Evolutionary conservation across 2,113 vertebrate species (phyloP).

Genomic region (Regulus satrapa): DNA sequence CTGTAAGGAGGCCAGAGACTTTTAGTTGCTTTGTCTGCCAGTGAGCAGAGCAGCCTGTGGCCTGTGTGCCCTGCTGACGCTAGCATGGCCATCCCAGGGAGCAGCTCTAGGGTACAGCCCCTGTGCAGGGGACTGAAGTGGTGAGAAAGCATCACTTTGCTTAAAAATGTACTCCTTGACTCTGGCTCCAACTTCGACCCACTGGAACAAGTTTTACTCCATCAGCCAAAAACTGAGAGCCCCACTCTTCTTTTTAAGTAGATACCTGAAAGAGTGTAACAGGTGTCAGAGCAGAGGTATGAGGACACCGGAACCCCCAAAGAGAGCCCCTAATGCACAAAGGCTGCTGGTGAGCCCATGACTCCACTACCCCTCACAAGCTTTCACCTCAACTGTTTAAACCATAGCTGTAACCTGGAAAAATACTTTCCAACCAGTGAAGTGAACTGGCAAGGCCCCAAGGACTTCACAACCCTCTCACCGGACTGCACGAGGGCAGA

Average conservation of each 20-base stretch:
- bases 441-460: not conserved
- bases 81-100: not conserved
- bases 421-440: not conserved
- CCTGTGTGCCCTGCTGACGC: not conserved
- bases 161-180: not conserved
- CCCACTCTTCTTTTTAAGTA: not conserved
- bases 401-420: not conserved
- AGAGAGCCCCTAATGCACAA: not conserved
- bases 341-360: not conserved
- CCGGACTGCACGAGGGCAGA: not conserved
- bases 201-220: not conserved
- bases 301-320: not conserved
- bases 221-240: not conserved
- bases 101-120: not conserved
- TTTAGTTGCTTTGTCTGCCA: not conserved
- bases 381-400: not conserved
- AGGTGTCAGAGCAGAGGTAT: not conserved
- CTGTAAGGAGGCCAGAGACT: not conserved
- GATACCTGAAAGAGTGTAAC: not conserved
- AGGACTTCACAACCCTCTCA: accelerated
- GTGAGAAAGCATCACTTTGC: not conserved
- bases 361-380: not conserved
- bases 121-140: not conserved
- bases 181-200: not conserved
- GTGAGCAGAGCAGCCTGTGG: not conserved